Percentiles rank a stretch among this genome's conserved stretches.
Evolutionary conservation across 2,113 vertebrate species (phyloP).

Genomic region (Aptenodytes patagonicus): DNA sequence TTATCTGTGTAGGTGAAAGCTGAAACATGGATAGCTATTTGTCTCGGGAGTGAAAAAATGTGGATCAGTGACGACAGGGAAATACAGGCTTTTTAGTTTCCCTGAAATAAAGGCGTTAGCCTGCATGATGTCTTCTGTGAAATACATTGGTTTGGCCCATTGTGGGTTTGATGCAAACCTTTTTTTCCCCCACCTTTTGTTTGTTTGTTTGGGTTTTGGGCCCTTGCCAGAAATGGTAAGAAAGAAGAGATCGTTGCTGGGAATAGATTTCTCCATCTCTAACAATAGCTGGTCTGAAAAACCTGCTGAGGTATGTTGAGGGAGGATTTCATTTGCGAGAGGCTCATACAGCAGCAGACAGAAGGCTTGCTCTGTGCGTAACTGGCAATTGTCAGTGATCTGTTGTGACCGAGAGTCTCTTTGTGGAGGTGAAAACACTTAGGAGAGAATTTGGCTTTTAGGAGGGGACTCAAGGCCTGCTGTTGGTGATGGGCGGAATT

Average conservation of each 20-base stretch:
- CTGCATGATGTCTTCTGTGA: background rate
- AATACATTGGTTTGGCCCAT: background rate
- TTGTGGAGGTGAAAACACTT: background rate
- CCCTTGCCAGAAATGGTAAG: background rate
- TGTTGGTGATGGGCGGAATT: background rate
- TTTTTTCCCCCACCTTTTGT: background rate
- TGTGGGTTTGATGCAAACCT: background rate
- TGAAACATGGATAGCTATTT: background rate
- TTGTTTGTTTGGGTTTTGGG: background rate
- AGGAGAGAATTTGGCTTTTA: background rate
- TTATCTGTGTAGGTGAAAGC: background rate
- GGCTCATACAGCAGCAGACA: background rate
- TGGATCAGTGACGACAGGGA: fast-evolving
- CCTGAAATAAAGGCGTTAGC: background rate
- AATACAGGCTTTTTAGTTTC: background rate
- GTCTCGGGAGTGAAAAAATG: background rate
- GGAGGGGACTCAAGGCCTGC: fast-evolving
- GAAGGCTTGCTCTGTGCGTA: background rate
- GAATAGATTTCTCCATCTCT: background rate
- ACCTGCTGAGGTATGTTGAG: background rate
- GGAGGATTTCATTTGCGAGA: background rate
- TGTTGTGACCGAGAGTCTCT: background rate
- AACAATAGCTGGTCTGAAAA: background rate
- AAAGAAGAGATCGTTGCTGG: background rate
- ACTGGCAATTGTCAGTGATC: background rate